Conservation (phyloP, 2,797 vertebrate genomes). For the Channa striata region DNA sequence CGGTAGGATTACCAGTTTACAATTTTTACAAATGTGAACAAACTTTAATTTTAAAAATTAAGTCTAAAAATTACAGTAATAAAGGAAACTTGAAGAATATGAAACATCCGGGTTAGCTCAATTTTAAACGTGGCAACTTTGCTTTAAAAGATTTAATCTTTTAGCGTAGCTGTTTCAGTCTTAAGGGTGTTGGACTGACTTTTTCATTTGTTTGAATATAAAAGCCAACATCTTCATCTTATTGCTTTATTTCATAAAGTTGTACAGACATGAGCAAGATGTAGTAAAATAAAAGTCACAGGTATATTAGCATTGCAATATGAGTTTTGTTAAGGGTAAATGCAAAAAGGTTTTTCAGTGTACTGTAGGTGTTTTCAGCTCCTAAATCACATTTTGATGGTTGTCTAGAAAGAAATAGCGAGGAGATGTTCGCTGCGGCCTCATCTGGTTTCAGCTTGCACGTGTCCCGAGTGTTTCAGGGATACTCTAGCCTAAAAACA, state of each 20-base stretch:
- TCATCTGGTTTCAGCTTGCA: conserved; percentile 74
- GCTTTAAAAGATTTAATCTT: no score
- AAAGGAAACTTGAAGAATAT: no score
- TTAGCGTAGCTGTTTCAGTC: no score
- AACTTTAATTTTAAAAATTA: no score
- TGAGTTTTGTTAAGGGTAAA: no score
- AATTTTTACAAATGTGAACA: not conserved
- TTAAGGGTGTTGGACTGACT: no score
- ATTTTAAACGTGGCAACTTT: no score
- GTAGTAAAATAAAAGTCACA: conserved; percentile 21
- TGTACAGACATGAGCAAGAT: conserved; percentile 45
- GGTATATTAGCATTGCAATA: no score
- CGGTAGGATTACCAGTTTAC: not conserved
- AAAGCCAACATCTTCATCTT: conserved; percentile 8
- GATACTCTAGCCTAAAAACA: conserved; percentile 79
- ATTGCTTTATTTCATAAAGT: conserved; percentile 22
- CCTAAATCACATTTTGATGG: conserved; percentile 29
- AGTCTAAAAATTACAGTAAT: no score
- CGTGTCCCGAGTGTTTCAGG: conserved; percentile 69
- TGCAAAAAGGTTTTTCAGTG: no score
- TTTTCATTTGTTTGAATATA: conserved; percentile 7
- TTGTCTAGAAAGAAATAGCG: conserved; percentile 58
- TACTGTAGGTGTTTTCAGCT: not conserved
- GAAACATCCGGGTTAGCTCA: no score
- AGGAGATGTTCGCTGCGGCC: conserved; percentile 55